phyloP scores from a whole-genome alignment of 2,888 invertebrate genomes.

The Amblyjoppa proteus region DNA sequence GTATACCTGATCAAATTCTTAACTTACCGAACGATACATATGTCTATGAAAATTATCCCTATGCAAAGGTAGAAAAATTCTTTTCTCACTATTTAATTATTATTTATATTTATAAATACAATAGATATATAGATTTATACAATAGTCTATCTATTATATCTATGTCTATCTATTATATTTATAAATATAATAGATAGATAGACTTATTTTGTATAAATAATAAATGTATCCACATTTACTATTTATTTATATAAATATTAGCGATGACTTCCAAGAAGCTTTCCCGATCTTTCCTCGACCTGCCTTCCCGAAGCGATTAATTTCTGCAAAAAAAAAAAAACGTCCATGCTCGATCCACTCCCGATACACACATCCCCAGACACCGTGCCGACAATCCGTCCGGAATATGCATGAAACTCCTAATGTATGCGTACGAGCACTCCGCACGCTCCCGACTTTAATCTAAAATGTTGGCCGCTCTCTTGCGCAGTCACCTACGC shows the following conservation, averaged over 20 bases:
- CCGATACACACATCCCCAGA: not conserved
- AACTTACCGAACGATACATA: not conserved
- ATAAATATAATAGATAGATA: too few species aligned
- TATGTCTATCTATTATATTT: too few species aligned
- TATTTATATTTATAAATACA: too few species aligned
- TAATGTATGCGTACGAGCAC: not conserved
- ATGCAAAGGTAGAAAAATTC: not conserved
- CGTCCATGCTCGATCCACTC: not conserved
- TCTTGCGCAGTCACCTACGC: not conserved
- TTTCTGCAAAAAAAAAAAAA: too few species aligned
- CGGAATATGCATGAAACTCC: not conserved
- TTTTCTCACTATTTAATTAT: not conserved
- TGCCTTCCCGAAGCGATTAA: too few species aligned
- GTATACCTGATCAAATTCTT: not conserved
- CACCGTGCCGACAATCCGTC: not conserved
- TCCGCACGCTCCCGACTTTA: slow-evolving; percentile 5
- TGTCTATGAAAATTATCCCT: not conserved
- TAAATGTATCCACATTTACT: too few species aligned
- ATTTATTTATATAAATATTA: too few species aligned
- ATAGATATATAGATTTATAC: too few species aligned
- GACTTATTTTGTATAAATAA: too few species aligned
- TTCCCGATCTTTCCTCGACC: too few species aligned
- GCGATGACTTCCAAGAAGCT: too few species aligned
- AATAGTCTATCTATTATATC: too few species aligned
- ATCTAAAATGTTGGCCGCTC: slow-evolving; percentile 13